A percentile compares a stretch with the other conserved stretches of the same genome.
phyloP scores from a whole-genome alignment of 2,113 vertebrate genomes.

The Urocitellus parryii region DNA sequence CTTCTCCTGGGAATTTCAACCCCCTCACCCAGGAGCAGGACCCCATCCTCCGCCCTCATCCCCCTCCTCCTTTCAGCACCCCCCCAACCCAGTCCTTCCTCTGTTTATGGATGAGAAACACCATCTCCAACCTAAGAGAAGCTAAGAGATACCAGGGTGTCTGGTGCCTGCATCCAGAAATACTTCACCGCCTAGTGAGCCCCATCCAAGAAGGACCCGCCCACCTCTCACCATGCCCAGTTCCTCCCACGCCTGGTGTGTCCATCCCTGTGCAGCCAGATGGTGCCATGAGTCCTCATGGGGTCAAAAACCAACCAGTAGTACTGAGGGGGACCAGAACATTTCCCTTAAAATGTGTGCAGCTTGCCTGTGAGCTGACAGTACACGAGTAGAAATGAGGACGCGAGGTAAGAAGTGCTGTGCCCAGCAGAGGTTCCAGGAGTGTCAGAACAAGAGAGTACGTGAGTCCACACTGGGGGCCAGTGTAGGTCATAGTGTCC shows the following conservation, averaged over 20 bases:
- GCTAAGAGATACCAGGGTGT: neutral
- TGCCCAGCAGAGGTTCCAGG: neutral
- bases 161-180: neutral
- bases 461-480: neutral
- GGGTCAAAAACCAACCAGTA: neutral
- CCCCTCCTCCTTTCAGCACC: neutral
- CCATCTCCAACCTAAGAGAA: neutral
- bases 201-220: neutral
- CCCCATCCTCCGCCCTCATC: neutral
- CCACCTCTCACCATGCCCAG: rapidly evolving
- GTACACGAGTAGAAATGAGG: neutral
- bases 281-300: neutral
- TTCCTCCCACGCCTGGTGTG: neutral
- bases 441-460: neutral
- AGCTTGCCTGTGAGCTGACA: neutral
- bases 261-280: neutral
- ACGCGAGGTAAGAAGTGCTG: neutral
- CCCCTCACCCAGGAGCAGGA: neutral
- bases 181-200: neutral
- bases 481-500: too few relatives aligned
- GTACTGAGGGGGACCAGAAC: neutral
- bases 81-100: neutral
- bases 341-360: neutral
- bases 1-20: neutral
- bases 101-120: neutral